Percentiles rank a stretch among this genome's conserved stretches.
phyloP scores from a whole-genome alignment of 1,140 invertebrate genomes.

The Metaphire vulgaris region DNA sequence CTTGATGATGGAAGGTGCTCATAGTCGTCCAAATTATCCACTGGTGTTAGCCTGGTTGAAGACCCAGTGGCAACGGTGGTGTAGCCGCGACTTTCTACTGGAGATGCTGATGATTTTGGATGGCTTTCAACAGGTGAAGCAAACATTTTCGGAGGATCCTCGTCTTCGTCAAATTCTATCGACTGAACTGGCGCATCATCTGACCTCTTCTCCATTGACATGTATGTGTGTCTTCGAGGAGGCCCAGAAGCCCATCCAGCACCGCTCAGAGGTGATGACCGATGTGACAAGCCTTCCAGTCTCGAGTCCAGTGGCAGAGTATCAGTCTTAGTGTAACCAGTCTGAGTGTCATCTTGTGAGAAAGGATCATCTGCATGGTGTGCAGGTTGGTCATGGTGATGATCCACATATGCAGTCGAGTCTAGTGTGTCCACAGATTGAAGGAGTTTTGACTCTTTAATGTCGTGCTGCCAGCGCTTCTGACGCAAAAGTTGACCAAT shows the following conservation, averaged over 20 bases:
- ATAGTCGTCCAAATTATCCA: neutral
- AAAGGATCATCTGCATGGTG: neutral
- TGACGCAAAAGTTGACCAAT: neutral
- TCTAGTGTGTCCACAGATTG: neutral
- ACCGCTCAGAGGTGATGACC: neutral
- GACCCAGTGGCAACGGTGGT: neutral
- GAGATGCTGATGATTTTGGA: neutral
- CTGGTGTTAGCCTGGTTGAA: neutral
- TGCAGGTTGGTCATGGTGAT: neutral
- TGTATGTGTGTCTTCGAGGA: neutral
- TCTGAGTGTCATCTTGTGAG: neutral
- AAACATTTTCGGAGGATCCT: neutral
- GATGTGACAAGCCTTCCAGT: neutral
- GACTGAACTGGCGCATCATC: neutral
- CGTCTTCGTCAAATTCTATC: neutral
- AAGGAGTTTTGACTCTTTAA: neutral
- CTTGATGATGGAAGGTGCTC: neutral
- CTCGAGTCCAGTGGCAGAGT: neutral
- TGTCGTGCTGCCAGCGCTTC: neutral
- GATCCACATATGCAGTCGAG: neutral
- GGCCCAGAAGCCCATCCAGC: neutral
- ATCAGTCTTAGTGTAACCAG: neutral
- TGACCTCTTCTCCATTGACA: neutral
- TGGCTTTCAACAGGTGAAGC: neutral
- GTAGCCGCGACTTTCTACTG: neutral